A percentile compares a stretch with the other conserved stretches of the same genome.
Conservation (phyloP, 2,797 vertebrate genomes). For the Melopsittacus undulatus region DNA sequence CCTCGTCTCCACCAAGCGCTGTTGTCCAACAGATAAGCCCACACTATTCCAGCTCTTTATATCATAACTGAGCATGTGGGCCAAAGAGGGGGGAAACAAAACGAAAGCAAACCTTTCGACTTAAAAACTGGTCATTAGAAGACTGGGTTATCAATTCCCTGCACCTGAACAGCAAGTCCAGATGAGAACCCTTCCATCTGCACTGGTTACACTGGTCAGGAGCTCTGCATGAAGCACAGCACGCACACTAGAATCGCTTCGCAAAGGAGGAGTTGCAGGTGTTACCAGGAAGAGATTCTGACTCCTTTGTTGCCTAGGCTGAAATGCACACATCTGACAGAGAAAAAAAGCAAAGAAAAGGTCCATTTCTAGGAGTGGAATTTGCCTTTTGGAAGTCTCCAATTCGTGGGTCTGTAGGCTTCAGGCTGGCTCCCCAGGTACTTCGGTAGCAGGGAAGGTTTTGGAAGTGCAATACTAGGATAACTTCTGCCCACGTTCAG, state of each 20-base stretch:
- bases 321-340: background rate
- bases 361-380: background rate
- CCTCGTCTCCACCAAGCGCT: background rate
- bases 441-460: background rate
- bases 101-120: background rate
- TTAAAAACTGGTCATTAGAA: background rate
- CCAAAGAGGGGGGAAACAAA: background rate
- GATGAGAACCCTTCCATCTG: background rate
- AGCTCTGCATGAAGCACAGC: background rate
- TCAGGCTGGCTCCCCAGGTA: background rate
- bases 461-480: conserved; percentile 57
- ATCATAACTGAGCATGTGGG: background rate
- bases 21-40: background rate
- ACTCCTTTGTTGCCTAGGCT: background rate
- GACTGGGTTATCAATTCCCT: background rate
- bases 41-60: background rate
- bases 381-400: background rate
- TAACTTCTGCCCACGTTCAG: conserved; percentile 38
- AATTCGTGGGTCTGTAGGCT: background rate
- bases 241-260: background rate
- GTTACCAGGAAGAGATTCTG: background rate
- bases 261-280: background rate
- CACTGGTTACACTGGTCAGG: accelerated
- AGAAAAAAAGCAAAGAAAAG: background rate
- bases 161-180: background rate